Evolutionary conservation across 2,797 vertebrate species (phyloP).

Genomic region (Nasua narica): DNA sequence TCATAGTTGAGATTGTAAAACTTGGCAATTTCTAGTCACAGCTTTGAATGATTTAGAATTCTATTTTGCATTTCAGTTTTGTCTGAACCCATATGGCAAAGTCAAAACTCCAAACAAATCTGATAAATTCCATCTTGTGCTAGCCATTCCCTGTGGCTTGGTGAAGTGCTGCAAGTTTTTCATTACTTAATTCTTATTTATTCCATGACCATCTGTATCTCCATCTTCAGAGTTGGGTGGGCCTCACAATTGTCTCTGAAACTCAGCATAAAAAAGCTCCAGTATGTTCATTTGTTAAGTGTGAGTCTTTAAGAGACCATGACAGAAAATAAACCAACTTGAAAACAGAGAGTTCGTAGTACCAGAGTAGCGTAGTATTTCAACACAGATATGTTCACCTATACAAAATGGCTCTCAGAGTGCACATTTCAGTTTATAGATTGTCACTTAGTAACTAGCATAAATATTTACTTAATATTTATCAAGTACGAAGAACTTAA

Average conservation of each 20-base stretch:
- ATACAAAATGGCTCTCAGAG: not conserved
- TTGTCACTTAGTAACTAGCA: not conserved
- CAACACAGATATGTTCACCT: not conserved
- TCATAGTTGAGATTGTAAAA: slow-evolving; percentile 42
- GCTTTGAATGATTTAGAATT: slow-evolving; percentile 68
- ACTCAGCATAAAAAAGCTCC: not conserved
- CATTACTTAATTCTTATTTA: slow-evolving; percentile 3
- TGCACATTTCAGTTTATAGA: not conserved
- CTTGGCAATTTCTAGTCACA: slow-evolving; percentile 68
- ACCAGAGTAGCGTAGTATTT: not conserved
- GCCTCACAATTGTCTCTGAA: slow-evolving; percentile 13
- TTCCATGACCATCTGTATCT: slow-evolving; percentile 29
- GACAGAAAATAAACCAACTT: not conserved
- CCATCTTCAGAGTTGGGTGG: slow-evolving; percentile 2
- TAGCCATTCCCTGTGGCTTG: slow-evolving; percentile 43
- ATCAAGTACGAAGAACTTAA: not conserved
- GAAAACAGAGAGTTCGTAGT: not conserved
- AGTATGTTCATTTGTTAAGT: not conserved
- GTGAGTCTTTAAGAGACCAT: not conserved
- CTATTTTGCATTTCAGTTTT: slow-evolving; percentile 75
- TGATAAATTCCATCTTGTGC: slow-evolving; percentile 56
- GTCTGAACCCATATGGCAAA: slow-evolving; percentile 76
- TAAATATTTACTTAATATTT: not conserved
- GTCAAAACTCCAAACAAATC: slow-evolving; percentile 68
- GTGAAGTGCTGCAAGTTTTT: not conserved